Conservation (phyloP, 37 sponge, comb jelly and placozoan species). For the Halisarca cf. caerulea region DNA sequence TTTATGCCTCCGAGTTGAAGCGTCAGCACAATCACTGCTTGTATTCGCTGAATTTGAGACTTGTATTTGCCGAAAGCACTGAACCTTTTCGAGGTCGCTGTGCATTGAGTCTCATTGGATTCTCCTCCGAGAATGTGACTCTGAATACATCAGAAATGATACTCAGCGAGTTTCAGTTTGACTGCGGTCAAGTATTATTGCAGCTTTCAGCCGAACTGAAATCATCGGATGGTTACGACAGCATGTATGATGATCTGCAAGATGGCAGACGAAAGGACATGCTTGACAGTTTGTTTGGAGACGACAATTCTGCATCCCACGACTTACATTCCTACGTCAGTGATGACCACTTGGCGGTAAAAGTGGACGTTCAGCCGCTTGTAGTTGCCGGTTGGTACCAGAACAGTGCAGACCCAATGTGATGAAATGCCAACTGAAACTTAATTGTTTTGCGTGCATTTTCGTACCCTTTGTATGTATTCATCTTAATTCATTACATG, state of each 20-base stretch:
- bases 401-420: too few relatives aligned
- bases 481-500: too few relatives aligned
- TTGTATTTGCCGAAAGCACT: not conserved
- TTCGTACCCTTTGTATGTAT: too few relatives aligned
- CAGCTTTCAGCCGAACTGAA: not conserved
- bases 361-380: too few relatives aligned
- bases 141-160: not conserved
- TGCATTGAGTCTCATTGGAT: not conserved
- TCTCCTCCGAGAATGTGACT: not conserved
- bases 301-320: not conserved
- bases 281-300: slow-evolving; percentile 14
- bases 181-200: not conserved
- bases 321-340: too few relatives aligned
- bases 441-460: too few relatives aligned
- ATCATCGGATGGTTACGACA: not conserved
- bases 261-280: not conserved
- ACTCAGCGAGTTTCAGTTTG: not conserved
- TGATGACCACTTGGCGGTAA: too few relatives aligned
- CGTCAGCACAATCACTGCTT: too few relatives aligned
- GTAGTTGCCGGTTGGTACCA: too few relatives aligned
- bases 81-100: not conserved
- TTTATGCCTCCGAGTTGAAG: too few relatives aligned
- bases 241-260: not conserved
- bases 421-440: too few relatives aligned
- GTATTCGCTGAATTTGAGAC: not conserved